phyloP scores from a whole-genome alignment of 2,888 invertebrate genomes.

The Andrena bicolor region DNA sequence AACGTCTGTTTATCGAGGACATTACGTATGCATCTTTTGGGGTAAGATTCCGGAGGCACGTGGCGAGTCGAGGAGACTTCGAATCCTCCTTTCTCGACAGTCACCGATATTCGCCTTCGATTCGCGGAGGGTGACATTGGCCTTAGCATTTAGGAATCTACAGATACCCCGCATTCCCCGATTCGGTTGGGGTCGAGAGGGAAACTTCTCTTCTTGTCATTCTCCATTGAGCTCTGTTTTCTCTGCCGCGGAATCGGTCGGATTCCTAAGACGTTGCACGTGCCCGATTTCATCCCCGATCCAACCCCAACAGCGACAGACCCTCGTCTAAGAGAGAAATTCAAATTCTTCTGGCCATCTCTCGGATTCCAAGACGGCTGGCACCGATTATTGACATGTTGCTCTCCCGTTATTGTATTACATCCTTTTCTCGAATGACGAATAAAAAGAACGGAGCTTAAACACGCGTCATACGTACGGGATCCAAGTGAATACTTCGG shows the following conservation, averaged over 20 bases:
- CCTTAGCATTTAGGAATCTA: constrained; percentile 80
- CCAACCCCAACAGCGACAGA: constrained; percentile 51
- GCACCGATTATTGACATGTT: constrained; percentile 17
- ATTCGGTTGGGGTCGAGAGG: constrained; percentile 60
- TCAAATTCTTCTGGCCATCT: constrained; percentile 67
- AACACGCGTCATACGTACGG: not conserved
- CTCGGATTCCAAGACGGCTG: constrained; percentile 40
- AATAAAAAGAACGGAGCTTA: not conserved
- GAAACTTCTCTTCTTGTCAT: constrained; percentile 75
- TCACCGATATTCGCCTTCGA: constrained; percentile 63
- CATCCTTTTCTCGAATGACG: not conserved
- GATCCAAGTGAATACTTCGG: not conserved
- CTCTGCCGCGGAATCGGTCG: constrained; percentile 78
- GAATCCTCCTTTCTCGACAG: constrained; percentile 22
- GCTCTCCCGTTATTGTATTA: not conserved
- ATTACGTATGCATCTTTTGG: not conserved
- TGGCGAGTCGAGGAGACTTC: constrained; percentile 8
- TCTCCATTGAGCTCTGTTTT: constrained; percentile 84
- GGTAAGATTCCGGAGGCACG: not conserved
- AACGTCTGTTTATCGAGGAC: constrained; percentile 5
- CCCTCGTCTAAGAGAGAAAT: constrained; percentile 62
- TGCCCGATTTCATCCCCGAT: constrained; percentile 55
- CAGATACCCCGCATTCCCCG: constrained; percentile 81
- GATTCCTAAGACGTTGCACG: constrained; percentile 82
- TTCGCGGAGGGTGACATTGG: constrained; percentile 76